Base-by-base conservation (phyloP, 2,888 invertebrate genomes). In the Rambutsinella grinnellia region DNA sequence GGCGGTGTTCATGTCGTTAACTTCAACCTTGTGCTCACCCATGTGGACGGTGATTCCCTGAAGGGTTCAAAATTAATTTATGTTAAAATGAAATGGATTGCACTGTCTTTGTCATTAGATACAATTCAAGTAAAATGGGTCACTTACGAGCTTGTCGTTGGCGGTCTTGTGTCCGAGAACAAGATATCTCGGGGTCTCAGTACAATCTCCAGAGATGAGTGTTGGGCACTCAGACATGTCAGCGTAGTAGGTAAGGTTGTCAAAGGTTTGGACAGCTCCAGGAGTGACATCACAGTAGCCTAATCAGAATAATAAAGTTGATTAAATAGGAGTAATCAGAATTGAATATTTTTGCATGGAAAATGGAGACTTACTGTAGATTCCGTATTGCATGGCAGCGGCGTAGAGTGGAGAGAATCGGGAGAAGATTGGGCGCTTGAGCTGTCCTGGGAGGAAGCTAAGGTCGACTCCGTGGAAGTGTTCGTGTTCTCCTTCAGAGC, bases 391-490 rank as follows among this genome's bases (percentile, higher is more conserved):
- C 70, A 83, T 76, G 63, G 70, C 72, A 27, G 65, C 57, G 44
- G 68, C 76, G 17, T 76, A 60, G 60, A 81, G 65, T 44, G 79
- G 76, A 70, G 76, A 75, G 81, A 83, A 83, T 65, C 83, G 80
- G 36, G 81, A 79, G 62, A 76, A 82, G 66, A 83, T 78, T 66
- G 83, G 83, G 49, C 78, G 74, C 65, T 74, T 80, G 21, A 82
- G 65, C 51, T 66, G 69, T 71, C 80, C 76, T 3, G 83, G 83
- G 28, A 82, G 74, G 70, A 79, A 71, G 76, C 65, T 78, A 44
- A 83, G 72, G 58, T 83, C 83, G 61, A 83, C 80, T 49, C 79
- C 80, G 76, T 83, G 83, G 81, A 80, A 83, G 66, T 83, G 83
- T 70, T 82, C 83, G 44, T 80, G 62, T 69, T 82, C 79, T 63